Conservation (phyloP, 2,113 vertebrate species). For the Dendropsophus ebraccatus region DNA sequence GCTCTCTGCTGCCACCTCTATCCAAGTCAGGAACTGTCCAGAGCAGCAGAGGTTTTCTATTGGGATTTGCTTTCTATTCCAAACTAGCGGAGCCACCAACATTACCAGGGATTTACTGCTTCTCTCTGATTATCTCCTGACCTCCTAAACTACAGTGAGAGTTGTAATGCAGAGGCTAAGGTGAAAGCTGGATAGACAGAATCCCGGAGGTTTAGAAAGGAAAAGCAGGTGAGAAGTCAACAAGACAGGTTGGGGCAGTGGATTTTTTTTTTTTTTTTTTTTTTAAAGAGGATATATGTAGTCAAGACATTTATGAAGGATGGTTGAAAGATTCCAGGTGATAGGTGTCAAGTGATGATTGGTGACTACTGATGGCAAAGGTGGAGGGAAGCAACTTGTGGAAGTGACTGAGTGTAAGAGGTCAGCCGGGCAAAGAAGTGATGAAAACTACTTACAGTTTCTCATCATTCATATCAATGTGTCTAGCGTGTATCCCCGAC, state of each 20-base stretch:
- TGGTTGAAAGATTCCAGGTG: neutral
- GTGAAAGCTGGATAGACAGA: neutral
- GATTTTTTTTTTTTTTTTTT: too few species aligned
- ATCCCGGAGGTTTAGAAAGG: neutral
- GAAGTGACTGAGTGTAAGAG: neutral
- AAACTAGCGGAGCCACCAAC: neutral
- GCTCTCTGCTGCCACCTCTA: too few species aligned
- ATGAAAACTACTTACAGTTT: neutral
- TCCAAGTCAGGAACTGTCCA: too few species aligned
- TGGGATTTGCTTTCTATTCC: too few species aligned
- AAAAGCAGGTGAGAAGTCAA: neutral
- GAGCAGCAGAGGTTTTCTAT: too few species aligned
- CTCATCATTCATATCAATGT: neutral
- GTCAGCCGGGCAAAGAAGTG: neutral
- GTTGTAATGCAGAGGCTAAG: neutral
- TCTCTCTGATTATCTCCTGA: neutral
- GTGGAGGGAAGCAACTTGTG: neutral
- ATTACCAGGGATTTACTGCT: neutral
- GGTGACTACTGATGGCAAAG: neutral
- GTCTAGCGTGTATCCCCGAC: too few species aligned
- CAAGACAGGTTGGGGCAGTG: slow-evolving; percentile 2
- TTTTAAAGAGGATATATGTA: neutral
- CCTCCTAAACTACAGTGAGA: neutral
- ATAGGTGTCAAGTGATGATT: neutral
- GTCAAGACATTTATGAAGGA: neutral